Evolutionary conservation across 2,797 vertebrate genomes (phyloP), one percentile per base, ranked within the genome.

Genomic region (Ciconia nigra): DNA sequence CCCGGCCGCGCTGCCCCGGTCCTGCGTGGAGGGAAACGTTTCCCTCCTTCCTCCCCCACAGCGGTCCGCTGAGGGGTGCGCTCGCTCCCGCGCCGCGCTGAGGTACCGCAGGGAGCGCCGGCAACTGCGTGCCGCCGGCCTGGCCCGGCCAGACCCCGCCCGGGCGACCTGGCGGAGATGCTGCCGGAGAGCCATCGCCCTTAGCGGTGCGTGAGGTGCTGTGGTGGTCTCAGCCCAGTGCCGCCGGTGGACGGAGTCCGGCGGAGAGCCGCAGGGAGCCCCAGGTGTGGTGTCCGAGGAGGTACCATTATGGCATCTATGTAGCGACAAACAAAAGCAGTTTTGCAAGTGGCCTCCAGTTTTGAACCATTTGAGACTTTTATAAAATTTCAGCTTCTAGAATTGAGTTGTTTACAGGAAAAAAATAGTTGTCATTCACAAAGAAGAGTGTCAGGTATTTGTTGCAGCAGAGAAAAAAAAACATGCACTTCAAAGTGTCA

Each of bases 401-500:
- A 62, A 13, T 2, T 4, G 20, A 10, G 31, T 16, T 18, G 2
- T 35, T 87, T 14, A 18, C 14, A 4, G 18, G 28, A 0, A 15
- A 73, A 78, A 35, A 69, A 14, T 10, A 4, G 15, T 6, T 14
- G 8, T 17, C 21, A 7, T 14, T 55, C 13, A 12, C 11, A 39
- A 47, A 25, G 5, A 31, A 31, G 20, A 16, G 41, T 3, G 7
- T 15, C 10, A 15, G 31, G 15, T 12, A 26, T 72, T 67, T 35
- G 12, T 37, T 47, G 24, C 62, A 54, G 47, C 35, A 31, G 41
- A 57, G 35, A 18, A 35, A 51, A 55, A 55, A 24, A 7, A 7
- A 4, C 71, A 0, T 2, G 9, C 6, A 2, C 41, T 65, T 54
- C 14, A 1, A 51, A 26, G 28, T 8, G 15, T 51, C 54, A 13